Evolutionary conservation across 2,113 vertebrate species (phyloP).

Genomic region (Spilogale gracilis): DNA sequence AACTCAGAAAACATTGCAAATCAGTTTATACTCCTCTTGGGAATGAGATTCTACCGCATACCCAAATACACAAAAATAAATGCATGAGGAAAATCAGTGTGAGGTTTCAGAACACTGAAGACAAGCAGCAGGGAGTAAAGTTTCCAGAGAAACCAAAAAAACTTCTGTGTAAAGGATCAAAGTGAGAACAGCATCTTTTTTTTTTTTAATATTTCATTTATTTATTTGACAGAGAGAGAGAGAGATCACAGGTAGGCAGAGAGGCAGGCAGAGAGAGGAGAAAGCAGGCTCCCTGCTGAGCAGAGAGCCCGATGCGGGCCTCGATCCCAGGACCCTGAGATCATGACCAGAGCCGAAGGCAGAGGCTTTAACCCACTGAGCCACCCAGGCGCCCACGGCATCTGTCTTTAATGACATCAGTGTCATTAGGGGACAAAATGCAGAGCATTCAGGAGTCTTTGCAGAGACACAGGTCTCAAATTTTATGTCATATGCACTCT

Average conservation of each 20-base stretch:
- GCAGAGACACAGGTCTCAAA: neutral
- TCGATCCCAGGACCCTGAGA: too few relatives aligned
- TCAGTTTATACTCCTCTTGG: neutral
- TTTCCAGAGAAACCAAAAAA: neutral
- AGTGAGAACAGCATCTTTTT: neutral
- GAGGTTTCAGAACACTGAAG: neutral
- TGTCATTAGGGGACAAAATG: neutral
- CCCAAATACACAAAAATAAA: neutral
- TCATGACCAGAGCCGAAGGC: too few relatives aligned
- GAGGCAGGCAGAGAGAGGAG: too few relatives aligned
- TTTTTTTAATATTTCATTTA: too few relatives aligned
- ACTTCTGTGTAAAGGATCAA: neutral
- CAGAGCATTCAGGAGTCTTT: neutral
- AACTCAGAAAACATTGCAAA: neutral
- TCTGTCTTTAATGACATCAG: neutral
- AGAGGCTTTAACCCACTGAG: too few relatives aligned
- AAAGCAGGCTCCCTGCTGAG: too few relatives aligned
- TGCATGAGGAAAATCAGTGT: neutral
- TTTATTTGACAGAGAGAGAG: too few relatives aligned
- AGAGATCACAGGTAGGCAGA: too few relatives aligned
- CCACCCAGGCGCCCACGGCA: neutral
- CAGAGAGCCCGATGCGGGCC: too few relatives aligned
- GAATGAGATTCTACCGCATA: neutral
- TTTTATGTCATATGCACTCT: neutral
- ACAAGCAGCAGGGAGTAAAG: neutral